Base-by-base conservation (phyloP, 2,797 vertebrate species). In the Siniperca scherzeri region DNA sequence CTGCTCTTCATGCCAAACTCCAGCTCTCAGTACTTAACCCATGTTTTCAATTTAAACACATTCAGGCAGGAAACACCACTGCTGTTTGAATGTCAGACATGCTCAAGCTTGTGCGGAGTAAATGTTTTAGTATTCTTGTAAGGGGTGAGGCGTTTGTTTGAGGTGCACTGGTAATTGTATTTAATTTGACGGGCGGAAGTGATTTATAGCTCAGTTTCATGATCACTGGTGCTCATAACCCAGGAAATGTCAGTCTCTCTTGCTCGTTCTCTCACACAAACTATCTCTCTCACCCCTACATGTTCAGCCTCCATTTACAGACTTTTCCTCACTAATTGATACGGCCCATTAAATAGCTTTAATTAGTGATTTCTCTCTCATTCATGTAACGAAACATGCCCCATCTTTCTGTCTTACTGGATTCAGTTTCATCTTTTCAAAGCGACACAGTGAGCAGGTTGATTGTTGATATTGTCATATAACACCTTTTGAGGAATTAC, bases 131-230 rank as follows among this genome's bases (percentile, higher is more conserved):
- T 79, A 40, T 77, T 81, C 85, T 91, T 78, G 38, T 36, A 36
- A 48, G 57, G 81, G 61, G 38, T 81, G 59, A 40, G 75, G 53
- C 27, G 27, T 76, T 80, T 36, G 33, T 36, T 36, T 36, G 33
- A 36, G 33, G 33, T 86, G 81, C 83, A 77, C 14, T 2, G 78
- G 79, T 91, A 93, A 93, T 90, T 90, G 76, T 87, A 78, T 94
- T 90, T 91, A 85, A 93, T 95, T 91, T 92, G 90, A 92, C 80
- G 52, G 66, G 83, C 83, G 85, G 89, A 91, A 88, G 78, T 50
- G 52, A 89, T 94, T 44, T 92, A 89, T 64, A 78, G 72, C 71
- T 81, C 72, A 52, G 60, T 83, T 91, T 88, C 85, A 87, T 86
- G 82, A 92, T 85, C 80, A 77, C 83, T 90, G 83, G 64, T 60